These are phyloP conservation scores for Parauchenoglanis ngamensis DNA, from an alignment of 2,797 vertebrate genomes.

Conservation along the genomic window DNA sequence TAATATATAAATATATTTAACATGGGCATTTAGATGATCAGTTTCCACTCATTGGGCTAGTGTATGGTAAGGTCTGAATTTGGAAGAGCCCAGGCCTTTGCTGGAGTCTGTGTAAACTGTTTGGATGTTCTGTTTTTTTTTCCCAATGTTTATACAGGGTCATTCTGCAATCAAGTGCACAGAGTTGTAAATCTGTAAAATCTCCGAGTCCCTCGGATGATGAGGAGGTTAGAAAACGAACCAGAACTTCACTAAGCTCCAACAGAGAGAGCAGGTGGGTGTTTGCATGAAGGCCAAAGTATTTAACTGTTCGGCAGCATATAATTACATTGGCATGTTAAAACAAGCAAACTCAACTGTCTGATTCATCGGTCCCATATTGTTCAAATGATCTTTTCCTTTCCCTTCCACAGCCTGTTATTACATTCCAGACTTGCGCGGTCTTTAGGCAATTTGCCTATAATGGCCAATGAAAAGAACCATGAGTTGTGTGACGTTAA, in stretches of 20 bases:
- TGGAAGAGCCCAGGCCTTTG: neutral
- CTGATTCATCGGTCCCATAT: neutral
- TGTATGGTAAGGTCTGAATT: neutral
- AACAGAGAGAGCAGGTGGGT: slow-evolving; percentile 84
- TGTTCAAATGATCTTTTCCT: slow-evolving; percentile 48
- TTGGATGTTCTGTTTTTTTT: neutral
- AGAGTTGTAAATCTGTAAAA: slow-evolving; percentile 83
- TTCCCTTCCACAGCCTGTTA: slow-evolving; percentile 76
- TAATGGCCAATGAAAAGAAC: slow-evolving; percentile 72
- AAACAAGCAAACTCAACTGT: neutral
- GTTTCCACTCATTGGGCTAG: slow-evolving; percentile 74
- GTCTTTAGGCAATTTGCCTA: slow-evolving; percentile 79
- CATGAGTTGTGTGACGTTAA: slow-evolving; percentile 69
- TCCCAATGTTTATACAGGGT: slow-evolving; percentile 72
- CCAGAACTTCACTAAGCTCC: slow-evolving; percentile 87
- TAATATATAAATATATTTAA: neutral
- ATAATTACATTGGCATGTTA: neutral
- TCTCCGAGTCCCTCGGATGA: slow-evolving; percentile 79
- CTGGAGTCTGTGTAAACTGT: neutral
- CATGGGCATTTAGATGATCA: no score
- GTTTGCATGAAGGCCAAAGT: neutral
- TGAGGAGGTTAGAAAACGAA: slow-evolving; percentile 87
- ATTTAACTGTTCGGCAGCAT: neutral
- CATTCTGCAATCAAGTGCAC: slow-evolving; percentile 86
- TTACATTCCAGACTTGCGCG: slow-evolving; percentile 75